These are phyloP conservation scores for Channa maculata DNA, from an alignment of 2,113 vertebrate species.

Conservation along the genomic window DNA sequence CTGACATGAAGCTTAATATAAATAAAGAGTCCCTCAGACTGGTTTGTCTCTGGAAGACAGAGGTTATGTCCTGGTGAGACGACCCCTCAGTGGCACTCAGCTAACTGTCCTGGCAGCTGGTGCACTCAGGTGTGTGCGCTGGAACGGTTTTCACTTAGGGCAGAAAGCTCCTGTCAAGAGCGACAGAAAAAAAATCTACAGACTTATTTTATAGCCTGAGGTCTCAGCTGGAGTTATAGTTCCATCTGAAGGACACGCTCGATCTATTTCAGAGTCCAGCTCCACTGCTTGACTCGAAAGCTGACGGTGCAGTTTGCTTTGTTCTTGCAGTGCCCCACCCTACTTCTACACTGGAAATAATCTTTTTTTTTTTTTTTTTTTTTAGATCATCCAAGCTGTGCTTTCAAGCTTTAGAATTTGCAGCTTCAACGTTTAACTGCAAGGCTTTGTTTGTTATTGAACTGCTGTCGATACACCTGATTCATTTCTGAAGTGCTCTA, in stretches of 20 bases:
- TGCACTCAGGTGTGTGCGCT: background rate
- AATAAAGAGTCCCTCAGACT: background rate
- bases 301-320: constrained; percentile 12
- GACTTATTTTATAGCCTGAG: constrained; percentile 26
- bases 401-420: background rate
- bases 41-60: background rate
- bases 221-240: constrained; percentile 24
- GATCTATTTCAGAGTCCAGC: background rate
- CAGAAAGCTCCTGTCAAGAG: constrained; percentile 11
- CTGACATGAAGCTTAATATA: background rate
- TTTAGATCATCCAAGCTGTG: no score
- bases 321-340: background rate
- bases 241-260: constrained; percentile 12
- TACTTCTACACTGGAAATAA: background rate
- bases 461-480: background rate
- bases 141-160: background rate
- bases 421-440: background rate
- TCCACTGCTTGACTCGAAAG: constrained; percentile 7
- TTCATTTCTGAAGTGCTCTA: no score
- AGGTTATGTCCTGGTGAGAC: constrained; percentile 7
- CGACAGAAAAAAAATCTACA: constrained; percentile 6
- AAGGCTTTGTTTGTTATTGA: background rate
- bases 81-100: constrained; percentile 6
- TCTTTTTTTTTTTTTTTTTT: no score
- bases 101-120: constrained; percentile 25